phyloP scores from a whole-genome alignment of 2,888 invertebrate genomes.

The Shargacucullia verbasci region DNA sequence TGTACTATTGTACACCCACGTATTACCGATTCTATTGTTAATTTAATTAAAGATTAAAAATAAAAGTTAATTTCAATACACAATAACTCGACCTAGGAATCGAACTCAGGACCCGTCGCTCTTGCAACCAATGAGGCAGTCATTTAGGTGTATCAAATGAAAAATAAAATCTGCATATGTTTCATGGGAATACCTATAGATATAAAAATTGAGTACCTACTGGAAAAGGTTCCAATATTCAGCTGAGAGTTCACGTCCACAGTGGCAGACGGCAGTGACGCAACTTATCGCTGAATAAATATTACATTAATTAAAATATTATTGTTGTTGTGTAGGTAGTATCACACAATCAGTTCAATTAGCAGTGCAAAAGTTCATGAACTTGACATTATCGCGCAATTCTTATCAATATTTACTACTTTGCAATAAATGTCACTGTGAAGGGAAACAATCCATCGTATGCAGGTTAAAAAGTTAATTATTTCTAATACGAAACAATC shows the following conservation, averaged over 20 bases:
- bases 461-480: conserved; percentile 9
- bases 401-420: conserved; percentile 54
- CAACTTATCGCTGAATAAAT: conserved; percentile 24
- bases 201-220: no score
- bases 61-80: no score
- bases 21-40: no score
- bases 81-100: no score
- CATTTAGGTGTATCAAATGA: no score
- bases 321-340: conserved; percentile 22
- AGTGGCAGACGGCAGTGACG: conserved; percentile 25
- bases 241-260: conserved; percentile 4
- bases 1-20: no score
- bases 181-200: no score
- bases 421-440: conserved; percentile 38
- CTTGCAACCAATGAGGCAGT: no score
- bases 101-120: no score
- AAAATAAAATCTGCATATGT: no score
- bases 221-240: not conserved
- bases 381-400: conserved; percentile 63
- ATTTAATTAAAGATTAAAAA: no score
- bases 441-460: conserved; percentile 29
- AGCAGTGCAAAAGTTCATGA: conserved; percentile 61
- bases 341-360: conserved; percentile 52
- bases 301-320: conserved; percentile 27
- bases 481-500: conserved; percentile 22